These are phyloP conservation scores for Falcaria lacertinaria DNA, from an alignment of 2,888 invertebrate genomes.

Conservation along the genomic window DNA sequence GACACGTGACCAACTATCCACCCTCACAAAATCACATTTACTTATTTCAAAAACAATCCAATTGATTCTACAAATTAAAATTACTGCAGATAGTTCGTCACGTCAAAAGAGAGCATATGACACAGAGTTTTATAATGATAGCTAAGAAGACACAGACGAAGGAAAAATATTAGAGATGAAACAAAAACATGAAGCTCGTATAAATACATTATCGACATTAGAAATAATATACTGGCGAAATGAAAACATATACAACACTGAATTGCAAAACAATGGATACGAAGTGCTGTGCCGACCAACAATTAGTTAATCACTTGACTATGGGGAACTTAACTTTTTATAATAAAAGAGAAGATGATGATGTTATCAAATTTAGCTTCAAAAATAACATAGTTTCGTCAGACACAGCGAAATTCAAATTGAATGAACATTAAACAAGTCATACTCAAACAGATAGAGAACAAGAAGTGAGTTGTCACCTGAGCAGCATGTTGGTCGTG, in stretches of 20 bases:
- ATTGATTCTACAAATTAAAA: not conserved
- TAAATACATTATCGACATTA: slow-evolving; percentile 54
- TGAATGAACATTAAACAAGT: slow-evolving; percentile 13
- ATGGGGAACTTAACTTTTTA: slow-evolving; percentile 10
- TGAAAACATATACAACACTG: slow-evolving; percentile 71
- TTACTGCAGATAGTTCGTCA: slow-evolving; percentile 43
- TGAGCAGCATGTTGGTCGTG: slow-evolving; percentile 79
- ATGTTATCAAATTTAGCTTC: no score
- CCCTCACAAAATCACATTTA: slow-evolving; percentile 4
- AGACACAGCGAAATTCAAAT: slow-evolving; percentile 18
- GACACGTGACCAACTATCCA: slow-evolving; percentile 55
- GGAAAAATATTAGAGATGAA: slow-evolving; percentile 56
- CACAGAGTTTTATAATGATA: slow-evolving; percentile 69
- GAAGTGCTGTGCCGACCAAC: slow-evolving; percentile 68
- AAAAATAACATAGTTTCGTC: no score
- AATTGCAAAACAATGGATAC: slow-evolving; percentile 71
- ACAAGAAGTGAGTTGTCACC: slow-evolving; percentile 67
- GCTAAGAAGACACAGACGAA: slow-evolving; percentile 74
- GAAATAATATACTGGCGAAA: slow-evolving; percentile 61
- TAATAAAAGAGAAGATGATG: slow-evolving; percentile 15
- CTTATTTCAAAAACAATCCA: not conserved
- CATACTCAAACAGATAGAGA: slow-evolving; percentile 21
- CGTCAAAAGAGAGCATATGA: slow-evolving; percentile 70
- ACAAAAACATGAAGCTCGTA: slow-evolving; percentile 64
- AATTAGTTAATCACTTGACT: slow-evolving; percentile 25